These are phyloP conservation scores for Hephaestus fuliginosus DNA, from an alignment of 2,797 vertebrate species.

Conservation along the genomic window DNA sequence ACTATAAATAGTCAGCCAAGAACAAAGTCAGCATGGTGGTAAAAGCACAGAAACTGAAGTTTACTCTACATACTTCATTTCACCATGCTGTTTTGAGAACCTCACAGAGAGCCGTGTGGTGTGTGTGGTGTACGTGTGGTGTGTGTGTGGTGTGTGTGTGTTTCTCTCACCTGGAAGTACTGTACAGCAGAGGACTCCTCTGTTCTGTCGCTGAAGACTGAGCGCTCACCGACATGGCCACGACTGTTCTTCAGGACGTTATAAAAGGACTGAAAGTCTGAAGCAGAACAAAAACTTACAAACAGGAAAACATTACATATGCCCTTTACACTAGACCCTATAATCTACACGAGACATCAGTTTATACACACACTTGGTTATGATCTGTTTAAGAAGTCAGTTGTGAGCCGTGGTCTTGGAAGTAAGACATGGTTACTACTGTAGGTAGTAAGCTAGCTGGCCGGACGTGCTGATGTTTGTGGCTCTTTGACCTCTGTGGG, in stretches of 20 bases:
- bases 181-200: slow-evolving; percentile 98
- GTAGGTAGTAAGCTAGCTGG: background rate
- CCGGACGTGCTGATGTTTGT: background rate
- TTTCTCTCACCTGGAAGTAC: slow-evolving; percentile 93
- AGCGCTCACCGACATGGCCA: slow-evolving; percentile 88
- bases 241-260: slow-evolving; percentile 95
- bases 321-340: background rate
- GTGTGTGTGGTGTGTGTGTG: background rate
- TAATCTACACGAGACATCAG: background rate
- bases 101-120: too few species aligned
- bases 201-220: slow-evolving; percentile 95
- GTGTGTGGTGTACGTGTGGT: too few species aligned
- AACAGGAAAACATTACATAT: background rate
- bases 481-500: background rate
- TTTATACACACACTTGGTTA: too few species aligned
- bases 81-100: background rate
- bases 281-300: slow-evolving; percentile 35
- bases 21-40: background rate
- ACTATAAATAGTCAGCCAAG: background rate
- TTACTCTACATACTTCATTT: background rate
- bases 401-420: too few species aligned
- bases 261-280: slow-evolving; percentile 97
- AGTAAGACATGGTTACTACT: background rate
- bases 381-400: too few species aligned
- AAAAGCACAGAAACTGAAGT: background rate